Evolutionary conservation across 1,140 invertebrate genomes (phyloP).

Genomic region (Holotrichia oblita): DNA sequence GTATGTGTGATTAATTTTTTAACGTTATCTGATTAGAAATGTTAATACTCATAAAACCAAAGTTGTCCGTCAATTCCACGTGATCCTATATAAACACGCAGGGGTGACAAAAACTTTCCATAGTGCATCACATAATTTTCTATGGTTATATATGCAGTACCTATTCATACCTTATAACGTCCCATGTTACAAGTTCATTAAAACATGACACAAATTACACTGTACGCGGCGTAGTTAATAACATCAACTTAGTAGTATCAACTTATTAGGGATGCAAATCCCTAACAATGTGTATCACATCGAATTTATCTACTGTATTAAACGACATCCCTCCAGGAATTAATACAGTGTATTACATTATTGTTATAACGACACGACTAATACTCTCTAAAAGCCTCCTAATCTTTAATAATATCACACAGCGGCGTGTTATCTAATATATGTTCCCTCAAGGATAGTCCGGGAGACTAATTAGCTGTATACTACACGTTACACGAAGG

Average conservation of each 20-base stretch:
- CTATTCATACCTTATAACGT: no score
- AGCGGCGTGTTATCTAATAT: slow-evolving; percentile 1
- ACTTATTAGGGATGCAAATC: slow-evolving; percentile 19
- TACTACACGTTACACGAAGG: background rate
- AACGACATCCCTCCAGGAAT: slow-evolving; percentile 8
- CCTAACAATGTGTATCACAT: background rate
- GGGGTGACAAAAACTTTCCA: no score
- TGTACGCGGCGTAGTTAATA: background rate
- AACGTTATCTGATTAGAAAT: no score
- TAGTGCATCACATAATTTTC: no score
- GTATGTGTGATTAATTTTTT: no score
- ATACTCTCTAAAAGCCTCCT: background rate
- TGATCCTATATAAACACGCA: no score
- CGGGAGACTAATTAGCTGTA: slow-evolving; percentile 10
- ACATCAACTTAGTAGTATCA: no score
- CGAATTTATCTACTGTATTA: slow-evolving; percentile 14
- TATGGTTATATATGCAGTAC: no score
- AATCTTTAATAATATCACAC: slow-evolving; percentile 27
- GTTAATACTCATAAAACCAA: no score
- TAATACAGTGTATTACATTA: background rate
- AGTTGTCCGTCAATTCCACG: no score
- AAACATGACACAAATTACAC: slow-evolving; percentile 1
- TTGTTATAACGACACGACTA: slow-evolving; percentile 17
- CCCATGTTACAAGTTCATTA: background rate
- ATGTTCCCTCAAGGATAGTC: slow-evolving; percentile 15